Evolutionary conservation across 2,888 invertebrate species (phyloP).

Genomic region (Oligia latruncula): DNA sequence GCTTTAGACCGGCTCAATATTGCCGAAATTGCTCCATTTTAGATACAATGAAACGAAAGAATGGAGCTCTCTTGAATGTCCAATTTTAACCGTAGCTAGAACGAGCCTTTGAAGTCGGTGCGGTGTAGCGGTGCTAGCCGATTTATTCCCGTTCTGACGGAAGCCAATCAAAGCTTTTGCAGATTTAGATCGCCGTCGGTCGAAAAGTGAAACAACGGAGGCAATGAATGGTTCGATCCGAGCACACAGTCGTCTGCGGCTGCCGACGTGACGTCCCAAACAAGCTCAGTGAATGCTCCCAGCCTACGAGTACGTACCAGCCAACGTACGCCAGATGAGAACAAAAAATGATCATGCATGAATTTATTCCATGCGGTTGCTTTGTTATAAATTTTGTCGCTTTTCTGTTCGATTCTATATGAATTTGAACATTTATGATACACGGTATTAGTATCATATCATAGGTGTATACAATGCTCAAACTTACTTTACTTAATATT

Average conservation of each 20-base stretch:
- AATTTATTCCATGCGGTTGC: conserved; percentile 34
- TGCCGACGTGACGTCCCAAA: conserved; percentile 44
- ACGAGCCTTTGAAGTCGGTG: conserved; percentile 76
- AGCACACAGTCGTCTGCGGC: conserved; percentile 48
- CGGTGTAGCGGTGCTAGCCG: conserved; percentile 73
- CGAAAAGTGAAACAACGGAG: conserved; percentile 79
- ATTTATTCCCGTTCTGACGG: conserved; percentile 78
- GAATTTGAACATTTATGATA: conserved; percentile 16
- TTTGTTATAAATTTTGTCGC: conserved; percentile 33
- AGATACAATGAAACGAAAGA: conserved; percentile 61
- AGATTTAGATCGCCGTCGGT: conserved; percentile 79
- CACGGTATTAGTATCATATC: neutral
- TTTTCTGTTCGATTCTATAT: conserved; percentile 2
- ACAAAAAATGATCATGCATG: conserved; percentile 48
- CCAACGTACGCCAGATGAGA: conserved; percentile 33
- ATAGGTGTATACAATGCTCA: neutral
- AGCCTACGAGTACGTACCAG: conserved; percentile 27
- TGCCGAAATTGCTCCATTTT: conserved; percentile 58
- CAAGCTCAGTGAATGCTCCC: conserved; percentile 49
- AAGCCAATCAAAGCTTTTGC: conserved; percentile 84
- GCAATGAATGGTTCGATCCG: conserved; percentile 73
- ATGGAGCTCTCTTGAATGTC: conserved; percentile 70
- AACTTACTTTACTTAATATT: neutral
- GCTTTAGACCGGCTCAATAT: conserved; percentile 46
- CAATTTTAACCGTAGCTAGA: conserved; percentile 75